These are phyloP conservation scores for Silurus aristotelis DNA, from an alignment of 2,797 vertebrate species.

Conservation along the genomic window DNA sequence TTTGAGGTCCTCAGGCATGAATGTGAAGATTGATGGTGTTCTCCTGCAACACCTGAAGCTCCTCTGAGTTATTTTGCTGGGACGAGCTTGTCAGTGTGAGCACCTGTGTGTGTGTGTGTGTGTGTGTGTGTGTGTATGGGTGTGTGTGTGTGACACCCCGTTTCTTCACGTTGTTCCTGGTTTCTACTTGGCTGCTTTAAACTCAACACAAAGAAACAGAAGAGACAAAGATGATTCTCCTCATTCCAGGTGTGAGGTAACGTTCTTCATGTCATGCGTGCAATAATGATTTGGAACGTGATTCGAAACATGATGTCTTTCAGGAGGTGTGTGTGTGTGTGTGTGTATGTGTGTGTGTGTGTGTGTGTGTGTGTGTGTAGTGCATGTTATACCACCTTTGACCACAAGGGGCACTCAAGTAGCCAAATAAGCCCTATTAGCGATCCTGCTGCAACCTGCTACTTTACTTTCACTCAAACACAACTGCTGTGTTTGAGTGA, in stretches of 20 bases:
- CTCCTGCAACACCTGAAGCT: neutral
- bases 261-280: neutral
- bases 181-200: neutral
- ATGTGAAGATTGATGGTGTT: neutral
- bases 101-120: slow-evolving; percentile 32
- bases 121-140: slow-evolving; percentile 26
- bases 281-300: neutral
- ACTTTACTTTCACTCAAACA: too few relatives aligned
- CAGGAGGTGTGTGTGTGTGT: neutral
- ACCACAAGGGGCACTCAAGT: neutral
- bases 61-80: neutral
- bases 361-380: neutral
- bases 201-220: neutral
- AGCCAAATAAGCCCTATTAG: neutral
- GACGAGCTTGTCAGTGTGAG: slow-evolving; percentile 16
- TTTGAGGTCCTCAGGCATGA: neutral
- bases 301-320: neutral
- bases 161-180: slow-evolving; percentile 2
- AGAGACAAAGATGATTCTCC: slow-evolving; percentile 1
- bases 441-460: neutral
- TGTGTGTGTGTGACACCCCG: slow-evolving; percentile 7
- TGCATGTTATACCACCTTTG: neutral
- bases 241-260: neutral
- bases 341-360: neutral
- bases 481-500: neutral